Base-by-base conservation (phyloP, 2,113 vertebrate genomes). In the Epinephelus moara region DNA sequence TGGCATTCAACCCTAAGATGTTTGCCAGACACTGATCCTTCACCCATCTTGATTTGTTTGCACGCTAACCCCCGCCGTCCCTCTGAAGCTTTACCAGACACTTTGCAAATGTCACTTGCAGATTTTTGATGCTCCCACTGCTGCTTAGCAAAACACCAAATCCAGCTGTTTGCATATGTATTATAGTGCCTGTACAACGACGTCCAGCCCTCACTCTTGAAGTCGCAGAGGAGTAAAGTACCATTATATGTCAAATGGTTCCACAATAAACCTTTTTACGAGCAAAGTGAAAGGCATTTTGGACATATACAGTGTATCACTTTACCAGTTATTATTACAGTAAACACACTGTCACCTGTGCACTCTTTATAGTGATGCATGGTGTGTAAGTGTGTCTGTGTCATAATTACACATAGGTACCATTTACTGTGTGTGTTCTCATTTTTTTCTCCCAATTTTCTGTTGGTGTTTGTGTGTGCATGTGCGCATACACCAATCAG, bases 21-120 rank as follows among this genome's bases (percentile, higher is more conserved):
- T 88, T 89, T 91, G 52, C 77, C 69, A 76, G 23, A 9, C 23
- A 23, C 47, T 79, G 80, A 87, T 91, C 84, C 78, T 79, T 88
- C 69, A 62, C 49, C 50, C 70, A 53, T 74, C 57, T 61, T 80
- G 75, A 82, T n/a, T 9, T 84, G 82, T 88, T 82, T 86, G 75
- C 75, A 68, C 27, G 3, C 77, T 33, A 67, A 73, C 23, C 75
- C 80, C 63, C 78, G 40, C 19, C 42, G 56, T 66, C 78, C 69
- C 85, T 81, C 69, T 75, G 73, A 74, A 80, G 86, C 80, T 80
- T 85, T 61, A 74, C 62, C 6, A 18, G 80, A 85, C 79, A 78
- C 64, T 73, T 19, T 25, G 83, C 79, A 91, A 91, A 93, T 93
- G 90, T 90, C 93, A 92, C 47, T 59, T 53, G 74, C 81, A 81